These are phyloP conservation scores for Thyatira batis DNA, from an alignment of 2,888 invertebrate genomes.

Conservation along the genomic window DNA sequence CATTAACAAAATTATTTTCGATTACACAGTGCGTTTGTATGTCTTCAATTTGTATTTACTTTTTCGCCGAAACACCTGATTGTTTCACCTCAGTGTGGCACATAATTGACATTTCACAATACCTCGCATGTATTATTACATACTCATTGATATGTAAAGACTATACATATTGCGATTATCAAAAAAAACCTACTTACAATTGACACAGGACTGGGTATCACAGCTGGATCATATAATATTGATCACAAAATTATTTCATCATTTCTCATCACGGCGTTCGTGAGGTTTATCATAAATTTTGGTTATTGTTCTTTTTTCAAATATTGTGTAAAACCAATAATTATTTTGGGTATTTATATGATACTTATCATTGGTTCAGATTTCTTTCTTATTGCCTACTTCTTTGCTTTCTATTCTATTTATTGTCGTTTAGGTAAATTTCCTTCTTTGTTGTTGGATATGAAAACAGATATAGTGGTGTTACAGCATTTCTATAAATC, in stretches of 20 bases:
- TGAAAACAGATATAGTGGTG: constrained; percentile 1
- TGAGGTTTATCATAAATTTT: neutral
- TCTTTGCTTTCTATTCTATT: constrained; percentile 14
- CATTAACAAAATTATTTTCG: neutral
- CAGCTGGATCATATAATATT: constrained; percentile 2
- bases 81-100: no score
- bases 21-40: constrained; percentile 1
- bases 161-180: neutral
- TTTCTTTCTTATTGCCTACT: constrained; percentile 13
- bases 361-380: constrained; percentile 11
- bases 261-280: neutral
- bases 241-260: constrained; percentile 7
- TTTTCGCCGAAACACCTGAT: neutral
- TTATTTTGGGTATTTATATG: neutral
- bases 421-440: constrained; percentile 14
- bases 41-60: neutral
- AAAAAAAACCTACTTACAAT: constrained; percentile 6
- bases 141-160: neutral
- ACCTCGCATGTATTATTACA: neutral
- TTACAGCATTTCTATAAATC: constrained; percentile 14
- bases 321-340: constrained; percentile 5
- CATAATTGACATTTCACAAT: neutral
- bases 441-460: constrained; percentile 2
- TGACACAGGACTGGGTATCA: constrained; percentile 4
- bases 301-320: constrained; percentile 1